Conservation (phyloP, 2,797 vertebrate species). For the Lacerta viridis region DNA sequence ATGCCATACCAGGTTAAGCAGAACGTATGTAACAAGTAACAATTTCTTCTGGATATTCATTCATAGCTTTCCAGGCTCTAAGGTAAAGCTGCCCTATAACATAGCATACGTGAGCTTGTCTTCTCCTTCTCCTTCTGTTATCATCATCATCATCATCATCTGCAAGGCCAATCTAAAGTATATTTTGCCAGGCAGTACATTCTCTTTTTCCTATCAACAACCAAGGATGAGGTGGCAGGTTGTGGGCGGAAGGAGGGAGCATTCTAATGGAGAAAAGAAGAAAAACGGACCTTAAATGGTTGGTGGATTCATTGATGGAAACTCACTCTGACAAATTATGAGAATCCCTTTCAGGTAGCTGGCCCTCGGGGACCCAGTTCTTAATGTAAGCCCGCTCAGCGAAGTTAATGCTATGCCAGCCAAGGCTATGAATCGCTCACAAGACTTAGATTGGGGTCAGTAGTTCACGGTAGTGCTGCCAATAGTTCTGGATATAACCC, state of each 20-base stretch:
- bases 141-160: not conserved
- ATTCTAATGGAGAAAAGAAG: not conserved
- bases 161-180: not conserved
- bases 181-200: not conserved
- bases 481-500: constrained; percentile 31
- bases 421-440: not conserved
- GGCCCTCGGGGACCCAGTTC: not conserved
- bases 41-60: not conserved
- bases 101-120: not conserved
- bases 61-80: not conserved
- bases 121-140: too few relatives aligned
- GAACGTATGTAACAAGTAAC: not conserved
- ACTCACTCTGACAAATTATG: constrained; percentile 4
- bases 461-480: not conserved
- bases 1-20: not conserved
- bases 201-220: not conserved
- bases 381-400: not conserved
- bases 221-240: not conserved
- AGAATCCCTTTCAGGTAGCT: constrained; percentile 27
- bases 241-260: too few relatives aligned
- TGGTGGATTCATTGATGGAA: not conserved
- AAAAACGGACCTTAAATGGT: not conserved
- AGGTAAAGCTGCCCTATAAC: not conserved
- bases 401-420: constrained; percentile 45
- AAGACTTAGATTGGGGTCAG: constrained; percentile 34